These are phyloP conservation scores for Coryphaenoides rupestris DNA, from an alignment of 2,113 vertebrate species.

Conservation along the genomic window DNA sequence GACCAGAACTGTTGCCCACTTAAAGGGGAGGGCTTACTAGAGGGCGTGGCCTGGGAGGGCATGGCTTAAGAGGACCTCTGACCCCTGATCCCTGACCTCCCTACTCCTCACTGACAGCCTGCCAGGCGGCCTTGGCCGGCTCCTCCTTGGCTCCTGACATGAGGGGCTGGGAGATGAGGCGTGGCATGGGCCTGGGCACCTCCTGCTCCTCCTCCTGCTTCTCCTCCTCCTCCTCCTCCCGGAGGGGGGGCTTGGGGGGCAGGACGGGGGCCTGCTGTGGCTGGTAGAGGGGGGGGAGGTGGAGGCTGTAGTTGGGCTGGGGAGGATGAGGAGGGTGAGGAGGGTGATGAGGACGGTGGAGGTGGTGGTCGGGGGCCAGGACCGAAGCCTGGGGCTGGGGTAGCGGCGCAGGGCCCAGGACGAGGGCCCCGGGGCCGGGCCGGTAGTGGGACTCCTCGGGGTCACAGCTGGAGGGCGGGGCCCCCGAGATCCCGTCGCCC, in stretches of 20 bases:
- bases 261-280: constrained; percentile 77
- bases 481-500: constrained; percentile 90
- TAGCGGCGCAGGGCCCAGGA: constrained; percentile 48
- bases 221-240: constrained; percentile 77
- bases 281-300: constrained; percentile 61
- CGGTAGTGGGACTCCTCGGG: constrained; percentile 87
- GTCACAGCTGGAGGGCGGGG: constrained; percentile 81
- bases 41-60: no score
- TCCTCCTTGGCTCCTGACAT: constrained; percentile 81
- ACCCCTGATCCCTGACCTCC: not conserved
- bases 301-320: constrained; percentile 43
- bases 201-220: constrained; percentile 73
- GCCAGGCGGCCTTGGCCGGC: constrained; percentile 90
- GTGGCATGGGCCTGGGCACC: constrained; percentile 75
- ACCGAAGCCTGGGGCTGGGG: constrained; percentile 25
- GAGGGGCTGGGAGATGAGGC: constrained; percentile 83
- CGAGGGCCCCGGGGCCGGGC: constrained; percentile 83
- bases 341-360: constrained; percentile 67
- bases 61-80: not conserved
- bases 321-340: constrained; percentile 50
- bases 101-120: constrained; percentile 85
- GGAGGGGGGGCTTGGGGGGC: constrained; percentile 88
- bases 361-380: constrained; percentile 25
- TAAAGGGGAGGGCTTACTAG: no score
- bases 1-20: no score